phyloP scores from a whole-genome alignment of 2,113 vertebrate genomes.

The Lepisosteus oculatus region DNA sequence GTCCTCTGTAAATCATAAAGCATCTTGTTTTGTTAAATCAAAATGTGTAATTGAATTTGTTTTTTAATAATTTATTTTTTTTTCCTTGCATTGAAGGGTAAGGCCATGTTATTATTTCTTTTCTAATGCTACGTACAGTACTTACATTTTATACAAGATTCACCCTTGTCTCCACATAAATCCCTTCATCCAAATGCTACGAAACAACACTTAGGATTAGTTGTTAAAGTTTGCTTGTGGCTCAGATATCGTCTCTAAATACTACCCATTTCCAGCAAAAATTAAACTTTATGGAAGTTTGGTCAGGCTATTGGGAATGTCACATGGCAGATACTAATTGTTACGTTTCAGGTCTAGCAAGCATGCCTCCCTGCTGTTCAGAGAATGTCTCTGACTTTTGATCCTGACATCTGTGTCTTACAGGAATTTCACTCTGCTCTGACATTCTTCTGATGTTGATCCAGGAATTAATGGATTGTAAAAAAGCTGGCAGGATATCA shows the following conservation, averaged over 20 bases:
- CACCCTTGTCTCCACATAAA: too few relatives aligned
- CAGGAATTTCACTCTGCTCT: conserved; percentile 91
- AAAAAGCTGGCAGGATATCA: conserved; percentile 88
- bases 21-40: too few relatives aligned
- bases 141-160: too few relatives aligned
- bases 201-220: background rate
- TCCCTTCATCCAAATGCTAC: too few relatives aligned
- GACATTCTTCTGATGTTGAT: conserved; percentile 91
- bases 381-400: conserved; percentile 95
- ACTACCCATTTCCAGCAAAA: conserved; percentile 51
- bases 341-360: conserved; percentile 84
- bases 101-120: too few relatives aligned
- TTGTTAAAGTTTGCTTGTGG: conserved; percentile 5
- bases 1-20: too few relatives aligned
- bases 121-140: too few relatives aligned
- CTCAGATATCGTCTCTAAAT: conserved; percentile 28
- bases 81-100: too few relatives aligned
- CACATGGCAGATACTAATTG: conserved; percentile 86
- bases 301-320: conserved; percentile 60
- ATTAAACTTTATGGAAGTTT: conserved; percentile 56
- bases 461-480: conserved; percentile 92
- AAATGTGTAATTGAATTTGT: too few relatives aligned
- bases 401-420: conserved; percentile 98
- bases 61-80: too few relatives aligned
- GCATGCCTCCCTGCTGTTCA: conserved; percentile 75